Base-by-base conservation (phyloP, 2,888 invertebrate species). In the Drosophila acutilabella region DNA sequence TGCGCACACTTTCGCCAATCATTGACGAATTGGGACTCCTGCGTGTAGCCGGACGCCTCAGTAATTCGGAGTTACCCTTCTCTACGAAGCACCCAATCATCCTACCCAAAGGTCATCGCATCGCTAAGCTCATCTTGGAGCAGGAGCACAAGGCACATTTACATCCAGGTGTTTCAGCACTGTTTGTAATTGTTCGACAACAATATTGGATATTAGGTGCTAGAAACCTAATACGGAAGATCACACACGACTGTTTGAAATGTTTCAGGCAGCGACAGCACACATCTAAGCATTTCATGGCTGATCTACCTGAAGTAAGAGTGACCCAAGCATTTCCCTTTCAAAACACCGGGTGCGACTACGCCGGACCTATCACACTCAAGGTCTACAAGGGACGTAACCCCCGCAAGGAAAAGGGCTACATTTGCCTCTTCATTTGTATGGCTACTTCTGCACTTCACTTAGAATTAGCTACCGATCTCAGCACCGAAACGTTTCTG, bases 171-270 rank as follows among this genome's bases (percentile, higher is more conserved):
- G 16, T 4, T 16, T 40, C 40, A 40, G 40, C 14, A 40, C 5
- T 40, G 40, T 40, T 40, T 40, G 40, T 40, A n/a, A 40, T 40
- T n/a, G 40, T 14, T 40, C 40, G n/a, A 14, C 40, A 40, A 14
- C 40, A n/a, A n/a, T 41, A 41, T n/a, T 16, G 40, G 7, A 23
- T 23, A 23, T 41, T 41, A 41, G 16, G 16, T 2, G 8, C 16
- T 4, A 4, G 14, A n/a, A n/a, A n/a, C 40, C 14, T 14, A 41
- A 42, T 16, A 42, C 0, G 41, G 4, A 42, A 42, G 10, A 42
- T 42, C 4, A 42, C 41, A 10, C 41, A 42, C 10, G 16, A 42
- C 4, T 41, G 41, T 3, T 14, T 41, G 16, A 41, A 41, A 10
- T 16, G 41, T 10, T 41, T 41, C 16, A 16, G 41, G 10, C 41